Evolutionary conservation across 2,888 invertebrate species (phyloP).

Genomic region (Caenorhabditis angaria): DNA sequence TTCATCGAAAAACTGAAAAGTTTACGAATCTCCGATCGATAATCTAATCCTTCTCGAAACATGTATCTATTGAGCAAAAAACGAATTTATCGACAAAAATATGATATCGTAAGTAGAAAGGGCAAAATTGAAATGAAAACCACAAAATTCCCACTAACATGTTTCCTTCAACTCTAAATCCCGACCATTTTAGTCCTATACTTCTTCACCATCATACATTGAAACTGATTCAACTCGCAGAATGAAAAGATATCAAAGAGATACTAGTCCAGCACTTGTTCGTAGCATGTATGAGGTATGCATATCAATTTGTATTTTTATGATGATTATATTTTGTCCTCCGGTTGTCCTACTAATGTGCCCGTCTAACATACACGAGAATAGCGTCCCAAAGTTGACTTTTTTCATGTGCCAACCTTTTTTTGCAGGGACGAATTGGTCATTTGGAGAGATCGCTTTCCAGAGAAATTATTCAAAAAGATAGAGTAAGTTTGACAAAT

Average conservation of each 20-base stretch:
- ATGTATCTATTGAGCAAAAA: constrained; percentile 57
- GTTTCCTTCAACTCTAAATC: not conserved
- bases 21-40: too few relatives aligned
- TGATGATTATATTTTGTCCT: constrained; percentile 15
- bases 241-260: constrained; percentile 52
- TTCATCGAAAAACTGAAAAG: too few relatives aligned
- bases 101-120: constrained; percentile 37
- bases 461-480: constrained; percentile 68
- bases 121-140: constrained; percentile 1
- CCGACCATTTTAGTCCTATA: constrained; percentile 56
- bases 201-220: constrained; percentile 53
- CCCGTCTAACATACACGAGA: constrained; percentile 42
- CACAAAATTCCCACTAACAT: constrained; percentile 19
- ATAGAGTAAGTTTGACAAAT: constrained; percentile 70
- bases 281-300: constrained; percentile 66
- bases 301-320: not conserved
- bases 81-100: constrained; percentile 47
- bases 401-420: constrained; percentile 9
- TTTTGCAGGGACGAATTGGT: constrained; percentile 68
- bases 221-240: constrained; percentile 56
- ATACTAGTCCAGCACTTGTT: constrained; percentile 51
- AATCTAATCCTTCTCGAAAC: not conserved
- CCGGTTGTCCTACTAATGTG: not conserved
- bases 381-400: constrained; percentile 17
- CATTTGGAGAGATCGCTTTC: constrained; percentile 71